Percentiles rank a stretch among this genome's conserved stretches.
phyloP scores from a whole-genome alignment of 1,140 invertebrate genomes.

The Araneus ventricosus region DNA sequence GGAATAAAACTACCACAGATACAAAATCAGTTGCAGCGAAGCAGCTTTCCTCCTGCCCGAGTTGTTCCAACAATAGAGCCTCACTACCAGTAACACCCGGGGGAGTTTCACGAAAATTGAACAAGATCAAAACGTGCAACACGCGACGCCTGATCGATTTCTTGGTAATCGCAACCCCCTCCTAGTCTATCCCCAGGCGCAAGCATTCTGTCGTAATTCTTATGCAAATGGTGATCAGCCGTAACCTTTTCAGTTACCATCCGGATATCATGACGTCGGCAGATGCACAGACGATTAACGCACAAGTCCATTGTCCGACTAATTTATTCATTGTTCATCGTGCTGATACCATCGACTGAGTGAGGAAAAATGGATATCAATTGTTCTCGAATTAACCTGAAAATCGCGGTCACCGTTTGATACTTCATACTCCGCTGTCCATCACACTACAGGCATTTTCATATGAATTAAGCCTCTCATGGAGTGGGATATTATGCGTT shows the following conservation, averaged over 20 bases:
- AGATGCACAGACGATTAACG: slow-evolving; percentile 20
- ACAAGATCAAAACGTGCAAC: slow-evolving; percentile 47
- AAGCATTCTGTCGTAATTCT: slow-evolving; percentile 36
- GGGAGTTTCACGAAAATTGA: slow-evolving; percentile 6
- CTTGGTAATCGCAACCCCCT: slow-evolving; percentile 32
- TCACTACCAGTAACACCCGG: background rate
- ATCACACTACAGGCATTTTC: background rate
- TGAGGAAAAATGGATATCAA: slow-evolving; percentile 55
- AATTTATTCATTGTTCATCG: slow-evolving; percentile 63
- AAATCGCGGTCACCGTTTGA: background rate
- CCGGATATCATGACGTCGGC: slow-evolving; percentile 50
- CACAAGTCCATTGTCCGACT: slow-evolving; percentile 39
- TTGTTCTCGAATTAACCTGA: slow-evolving; percentile 41
- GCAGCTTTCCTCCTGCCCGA: background rate
- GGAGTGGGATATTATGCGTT: background rate
- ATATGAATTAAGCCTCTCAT: background rate
- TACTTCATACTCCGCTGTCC: background rate
- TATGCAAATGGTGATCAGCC: slow-evolving; percentile 65
- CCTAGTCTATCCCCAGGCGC: slow-evolving; percentile 7
- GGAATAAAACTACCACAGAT: background rate
- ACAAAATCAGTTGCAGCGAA: background rate
- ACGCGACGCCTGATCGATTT: slow-evolving; percentile 55
- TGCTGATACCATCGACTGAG: slow-evolving; percentile 46
- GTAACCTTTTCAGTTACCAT: slow-evolving; percentile 59
- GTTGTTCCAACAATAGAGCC: background rate